Conservation (phyloP, 2,113 vertebrate species). For the Rhegmatorhina hoffmannsi region DNA sequence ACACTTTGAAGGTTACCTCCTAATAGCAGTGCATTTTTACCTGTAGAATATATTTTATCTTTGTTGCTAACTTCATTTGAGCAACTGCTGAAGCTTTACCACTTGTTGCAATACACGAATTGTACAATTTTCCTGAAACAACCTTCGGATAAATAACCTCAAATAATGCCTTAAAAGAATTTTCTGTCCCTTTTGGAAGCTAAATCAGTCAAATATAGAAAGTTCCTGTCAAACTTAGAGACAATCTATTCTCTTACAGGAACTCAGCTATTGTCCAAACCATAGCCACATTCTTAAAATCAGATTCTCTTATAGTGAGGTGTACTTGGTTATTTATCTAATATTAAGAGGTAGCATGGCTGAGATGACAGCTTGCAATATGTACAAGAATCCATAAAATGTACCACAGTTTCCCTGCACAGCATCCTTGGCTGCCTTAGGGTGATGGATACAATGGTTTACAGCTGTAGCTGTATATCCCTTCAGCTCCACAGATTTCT, state of each 20-base stretch:
- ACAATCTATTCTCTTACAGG: not conserved
- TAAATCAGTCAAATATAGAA: not conserved
- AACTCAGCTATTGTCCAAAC: not conserved
- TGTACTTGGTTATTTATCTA: not conserved
- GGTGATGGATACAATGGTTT: not conserved
- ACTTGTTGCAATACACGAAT: not conserved
- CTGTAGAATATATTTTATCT: not conserved
- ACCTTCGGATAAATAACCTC: not conserved
- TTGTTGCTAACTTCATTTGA: not conserved
- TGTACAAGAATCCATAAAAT: not conserved
- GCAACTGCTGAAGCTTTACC: not conserved
- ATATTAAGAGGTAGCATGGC: not conserved
- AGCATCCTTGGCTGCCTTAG: not conserved
- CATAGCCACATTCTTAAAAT: not conserved
- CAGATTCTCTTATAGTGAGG: not conserved
- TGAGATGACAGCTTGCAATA: not conserved
- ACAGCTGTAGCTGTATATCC: not conserved
- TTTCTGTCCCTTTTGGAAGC: not conserved
- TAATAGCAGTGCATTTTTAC: not conserved
- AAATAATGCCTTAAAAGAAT: not conserved
- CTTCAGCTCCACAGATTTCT: not conserved
- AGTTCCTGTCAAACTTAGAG: not conserved
- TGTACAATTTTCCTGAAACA: not conserved
- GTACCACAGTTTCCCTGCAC: not conserved
- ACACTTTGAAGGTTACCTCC: accelerated